phyloP scores from a whole-genome alignment of 2,113 vertebrate genomes.

The Gavialis gangeticus region DNA sequence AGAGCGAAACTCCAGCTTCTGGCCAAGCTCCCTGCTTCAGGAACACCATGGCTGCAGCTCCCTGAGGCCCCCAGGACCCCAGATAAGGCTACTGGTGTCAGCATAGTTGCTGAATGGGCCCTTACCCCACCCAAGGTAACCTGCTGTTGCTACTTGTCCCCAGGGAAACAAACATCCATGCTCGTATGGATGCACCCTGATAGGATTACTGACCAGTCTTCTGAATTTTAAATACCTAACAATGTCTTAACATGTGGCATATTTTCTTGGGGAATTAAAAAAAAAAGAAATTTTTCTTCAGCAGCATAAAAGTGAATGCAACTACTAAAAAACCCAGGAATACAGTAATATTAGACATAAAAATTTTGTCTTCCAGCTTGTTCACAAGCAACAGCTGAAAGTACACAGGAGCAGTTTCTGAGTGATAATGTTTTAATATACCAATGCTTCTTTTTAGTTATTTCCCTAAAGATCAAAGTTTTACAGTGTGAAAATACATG shows the following conservation, averaged over 20 bases:
- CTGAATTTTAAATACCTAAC: not conserved
- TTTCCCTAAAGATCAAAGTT: not conserved
- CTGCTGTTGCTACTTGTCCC: too few species aligned
- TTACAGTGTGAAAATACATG: not conserved
- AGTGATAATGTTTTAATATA: accelerated
- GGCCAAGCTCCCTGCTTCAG: too few species aligned
- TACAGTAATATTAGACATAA: not conserved
- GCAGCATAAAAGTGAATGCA: not conserved
- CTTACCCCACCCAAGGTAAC: too few species aligned
- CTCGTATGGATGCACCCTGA: not conserved
- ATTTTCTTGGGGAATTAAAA: not conserved
- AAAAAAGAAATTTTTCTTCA: not conserved
- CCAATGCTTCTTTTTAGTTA: not conserved
- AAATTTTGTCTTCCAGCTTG: not conserved
- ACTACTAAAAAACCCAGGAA: not conserved
- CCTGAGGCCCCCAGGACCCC: too few species aligned
- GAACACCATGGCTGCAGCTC: too few species aligned
- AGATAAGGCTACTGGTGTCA: too few species aligned
- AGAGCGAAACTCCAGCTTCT: too few species aligned
- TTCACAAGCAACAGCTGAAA: not conserved
- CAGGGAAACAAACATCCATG: too few species aligned
- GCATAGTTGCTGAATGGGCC: too few species aligned
- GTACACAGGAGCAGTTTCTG: not conserved
- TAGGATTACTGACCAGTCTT: not conserved
- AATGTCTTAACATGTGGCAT: not conserved